Conservation (phyloP, 2,113 vertebrate species). For the Leptosomus discolor region DNA sequence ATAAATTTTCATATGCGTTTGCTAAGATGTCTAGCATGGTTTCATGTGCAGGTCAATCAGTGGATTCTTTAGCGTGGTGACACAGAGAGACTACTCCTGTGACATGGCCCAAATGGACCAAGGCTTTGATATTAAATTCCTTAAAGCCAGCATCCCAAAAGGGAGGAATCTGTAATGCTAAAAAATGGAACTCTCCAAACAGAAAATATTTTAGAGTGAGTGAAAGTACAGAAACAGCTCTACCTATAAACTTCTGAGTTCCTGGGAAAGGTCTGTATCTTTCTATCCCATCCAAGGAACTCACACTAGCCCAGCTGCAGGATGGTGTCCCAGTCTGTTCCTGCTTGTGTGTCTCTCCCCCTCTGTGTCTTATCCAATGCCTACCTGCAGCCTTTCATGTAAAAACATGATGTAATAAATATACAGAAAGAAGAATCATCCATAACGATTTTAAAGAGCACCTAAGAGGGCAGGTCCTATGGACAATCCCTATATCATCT, state of each 20-base stretch:
- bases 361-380: neutral
- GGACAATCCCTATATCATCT: neutral
- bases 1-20: neutral
- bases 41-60: neutral
- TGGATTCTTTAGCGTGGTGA: neutral
- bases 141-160: neutral
- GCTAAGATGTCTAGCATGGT: neutral
- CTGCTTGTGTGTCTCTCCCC: neutral
- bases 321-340: neutral
- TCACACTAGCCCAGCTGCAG: neutral
- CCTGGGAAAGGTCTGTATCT: neutral
- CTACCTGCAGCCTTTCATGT: neutral
- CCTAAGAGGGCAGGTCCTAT: neutral
- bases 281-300: neutral
- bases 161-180: neutral
- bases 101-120: neutral
- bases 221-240: neutral
- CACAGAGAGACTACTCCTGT: neutral
- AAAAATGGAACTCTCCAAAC: neutral
- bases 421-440: neutral
- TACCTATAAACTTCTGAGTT: neutral
- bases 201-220: neutral
- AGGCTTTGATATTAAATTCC: neutral
- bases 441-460: neutral
- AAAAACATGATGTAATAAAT: neutral